Conservation (phyloP, 1,140 invertebrate genomes). For the Bombus waltoni region DNA sequence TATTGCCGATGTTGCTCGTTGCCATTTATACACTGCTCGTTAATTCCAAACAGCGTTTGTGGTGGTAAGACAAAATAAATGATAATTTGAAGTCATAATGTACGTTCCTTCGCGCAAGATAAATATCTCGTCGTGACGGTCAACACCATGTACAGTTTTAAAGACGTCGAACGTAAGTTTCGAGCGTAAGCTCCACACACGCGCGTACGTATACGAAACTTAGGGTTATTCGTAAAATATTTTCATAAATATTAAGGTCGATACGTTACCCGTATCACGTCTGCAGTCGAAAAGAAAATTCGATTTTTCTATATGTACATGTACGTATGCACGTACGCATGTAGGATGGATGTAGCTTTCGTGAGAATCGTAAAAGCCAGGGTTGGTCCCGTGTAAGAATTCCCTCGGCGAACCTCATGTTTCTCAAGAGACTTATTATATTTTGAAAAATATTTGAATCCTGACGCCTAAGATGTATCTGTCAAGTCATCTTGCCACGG, state of each 20-base stretch:
- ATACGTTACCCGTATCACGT: no score
- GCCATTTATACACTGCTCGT: background rate
- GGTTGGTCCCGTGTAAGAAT: constrained; percentile 28
- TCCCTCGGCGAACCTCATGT: constrained; percentile 21
- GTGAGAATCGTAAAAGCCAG: constrained; percentile 38
- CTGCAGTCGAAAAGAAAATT: constrained; percentile 17
- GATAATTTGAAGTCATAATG: no score
- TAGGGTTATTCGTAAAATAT: no score
- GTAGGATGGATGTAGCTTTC: constrained; percentile 19
- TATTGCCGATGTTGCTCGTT: background rate
- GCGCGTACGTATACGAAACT: no score
- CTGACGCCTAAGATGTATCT: background rate
- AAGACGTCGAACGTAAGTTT: no score
- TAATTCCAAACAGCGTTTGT: no score
- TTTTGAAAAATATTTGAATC: constrained; percentile 49
- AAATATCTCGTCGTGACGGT: no score
- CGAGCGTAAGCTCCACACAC: no score
- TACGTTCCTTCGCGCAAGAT: no score
- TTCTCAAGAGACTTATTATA: constrained; percentile 46
- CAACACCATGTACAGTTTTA: no score
- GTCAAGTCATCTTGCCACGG: background rate
- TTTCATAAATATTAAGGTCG: no score
- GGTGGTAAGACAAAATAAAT: no score
- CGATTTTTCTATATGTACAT: background rate
- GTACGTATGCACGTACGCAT: background rate